These are phyloP conservation scores for Pseudococcus longispinus DNA, from an alignment of 2,888 invertebrate species.

Conservation along the genomic window DNA sequence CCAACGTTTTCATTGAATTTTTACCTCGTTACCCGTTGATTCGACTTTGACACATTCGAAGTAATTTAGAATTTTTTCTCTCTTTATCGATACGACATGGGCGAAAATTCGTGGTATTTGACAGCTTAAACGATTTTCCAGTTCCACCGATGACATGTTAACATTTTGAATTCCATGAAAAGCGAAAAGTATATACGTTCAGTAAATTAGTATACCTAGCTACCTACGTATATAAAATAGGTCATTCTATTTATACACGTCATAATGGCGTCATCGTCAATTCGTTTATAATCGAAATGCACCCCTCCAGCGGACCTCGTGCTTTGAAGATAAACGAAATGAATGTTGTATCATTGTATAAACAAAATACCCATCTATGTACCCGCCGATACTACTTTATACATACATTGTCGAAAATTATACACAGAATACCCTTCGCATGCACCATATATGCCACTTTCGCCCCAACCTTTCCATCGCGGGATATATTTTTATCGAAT, in stretches of 20 bases:
- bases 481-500: neutral
- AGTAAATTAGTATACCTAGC: neutral
- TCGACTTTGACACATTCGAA: constrained; percentile 10
- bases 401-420: neutral
- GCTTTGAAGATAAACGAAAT: neutral
- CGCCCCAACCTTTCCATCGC: neutral
- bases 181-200: neutral
- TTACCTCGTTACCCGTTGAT: neutral
- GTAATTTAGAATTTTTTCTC: neutral
- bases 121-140: constrained; percentile 3
- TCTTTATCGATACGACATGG: neutral
- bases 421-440: neutral
- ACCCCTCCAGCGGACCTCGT: neutral
- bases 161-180: constrained; percentile 12
- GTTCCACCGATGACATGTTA: neutral
- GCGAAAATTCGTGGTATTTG: neutral
- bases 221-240: neutral
- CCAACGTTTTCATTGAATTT: neutral
- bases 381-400: no score
- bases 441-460: neutral
- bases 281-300: neutral
- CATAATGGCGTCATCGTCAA: neutral
- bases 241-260: neutral
- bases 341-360: neutral
- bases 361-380: neutral